Percentiles rank a stretch among this genome's conserved stretches.
Conservation (phyloP, 1,140 invertebrate genomes). For the Neodiprion pinetum region DNA sequence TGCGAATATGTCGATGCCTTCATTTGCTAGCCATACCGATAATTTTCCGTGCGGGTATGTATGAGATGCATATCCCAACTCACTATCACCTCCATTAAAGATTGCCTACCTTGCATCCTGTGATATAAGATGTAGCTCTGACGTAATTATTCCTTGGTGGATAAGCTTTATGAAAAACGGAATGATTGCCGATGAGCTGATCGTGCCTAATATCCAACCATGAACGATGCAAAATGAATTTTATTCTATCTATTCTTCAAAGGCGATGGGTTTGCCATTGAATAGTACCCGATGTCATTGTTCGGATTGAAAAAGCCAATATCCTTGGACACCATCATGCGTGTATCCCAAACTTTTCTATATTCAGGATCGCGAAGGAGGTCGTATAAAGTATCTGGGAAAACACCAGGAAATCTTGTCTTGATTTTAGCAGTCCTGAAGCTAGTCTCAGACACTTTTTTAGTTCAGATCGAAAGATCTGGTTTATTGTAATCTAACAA, state of each 20-base stretch:
- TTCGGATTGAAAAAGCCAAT: constrained; percentile 91
- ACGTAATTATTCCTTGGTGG: constrained; percentile 84
- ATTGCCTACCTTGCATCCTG: constrained; percentile 65
- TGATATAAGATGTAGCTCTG: constrained; percentile 68
- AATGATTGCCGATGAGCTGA: constrained; percentile 90
- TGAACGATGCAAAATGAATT: constrained; percentile 89
- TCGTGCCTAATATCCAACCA: constrained; percentile 87
- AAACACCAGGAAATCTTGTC: constrained; percentile 78
- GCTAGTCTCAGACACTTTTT: constrained; percentile 65
- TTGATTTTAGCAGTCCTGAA: constrained; percentile 78
- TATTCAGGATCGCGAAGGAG: constrained; percentile 90
- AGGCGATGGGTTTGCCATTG: constrained; percentile 85
- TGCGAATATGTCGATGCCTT: constrained; percentile 84
- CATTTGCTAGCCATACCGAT: constrained; percentile 89
- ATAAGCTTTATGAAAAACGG: constrained; percentile 84
- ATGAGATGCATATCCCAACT: constrained; percentile 84
- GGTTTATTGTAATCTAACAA: constrained; percentile 79
- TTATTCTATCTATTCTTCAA: constrained; percentile 76
- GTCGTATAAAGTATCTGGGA: constrained; percentile 80
- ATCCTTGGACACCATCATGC: constrained; percentile 85
- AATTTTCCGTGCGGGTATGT: constrained; percentile 88
- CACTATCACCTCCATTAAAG: constrained; percentile 69
- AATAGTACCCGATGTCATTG: constrained; percentile 93
- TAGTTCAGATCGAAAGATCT: constrained; percentile 81
- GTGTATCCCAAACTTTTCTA: constrained; percentile 86